Percentiles rank a stretch among this genome's conserved stretches.
Evolutionary conservation across 2,888 invertebrate species (phyloP).

Genomic region (Cosmia trapezina): DNA sequence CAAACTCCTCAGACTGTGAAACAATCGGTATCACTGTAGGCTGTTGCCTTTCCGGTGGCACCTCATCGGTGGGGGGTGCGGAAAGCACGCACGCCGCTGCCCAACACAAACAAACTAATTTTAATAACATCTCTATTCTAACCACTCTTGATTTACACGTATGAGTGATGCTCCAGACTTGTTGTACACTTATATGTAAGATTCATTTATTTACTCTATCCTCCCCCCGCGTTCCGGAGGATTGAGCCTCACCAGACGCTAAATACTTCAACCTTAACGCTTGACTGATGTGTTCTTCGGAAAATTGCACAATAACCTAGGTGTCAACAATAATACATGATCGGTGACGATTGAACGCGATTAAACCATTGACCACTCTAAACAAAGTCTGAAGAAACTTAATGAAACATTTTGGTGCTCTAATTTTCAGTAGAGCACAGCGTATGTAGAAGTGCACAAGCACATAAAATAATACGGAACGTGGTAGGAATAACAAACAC

Average conservation of each 20-base stretch:
- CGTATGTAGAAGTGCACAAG: background rate
- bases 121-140: conserved; percentile 79
- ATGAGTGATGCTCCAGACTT: conserved; percentile 86
- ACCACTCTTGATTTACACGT: conserved; percentile 80
- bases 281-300: conserved; percentile 86
- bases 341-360: conserved; percentile 78
- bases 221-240: conserved; percentile 88
- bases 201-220: conserved; percentile 88
- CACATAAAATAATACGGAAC: background rate
- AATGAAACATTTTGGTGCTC: conserved; percentile 41
- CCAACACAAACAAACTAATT: conserved; percentile 74
- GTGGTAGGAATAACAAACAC: background rate
- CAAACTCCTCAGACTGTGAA: conserved; percentile 87
- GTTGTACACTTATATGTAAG: conserved; percentile 87
- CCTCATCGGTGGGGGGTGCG: conserved; percentile 75
- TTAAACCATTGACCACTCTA: conserved; percentile 73
- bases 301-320: conserved; percentile 88
- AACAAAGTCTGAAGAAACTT: conserved; percentile 67
- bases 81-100: conserved; percentile 71
- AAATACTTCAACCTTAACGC: conserved; percentile 90
- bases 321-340: conserved; percentile 87
- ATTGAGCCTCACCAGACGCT: conserved; percentile 84
- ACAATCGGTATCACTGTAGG: conserved; percentile 88
- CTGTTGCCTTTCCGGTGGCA: conserved; percentile 79
- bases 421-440: background rate